Percentiles rank a stretch among this genome's conserved stretches.
phyloP scores from a whole-genome alignment of 1,140 invertebrate species.

The Papilio xuthus region DNA sequence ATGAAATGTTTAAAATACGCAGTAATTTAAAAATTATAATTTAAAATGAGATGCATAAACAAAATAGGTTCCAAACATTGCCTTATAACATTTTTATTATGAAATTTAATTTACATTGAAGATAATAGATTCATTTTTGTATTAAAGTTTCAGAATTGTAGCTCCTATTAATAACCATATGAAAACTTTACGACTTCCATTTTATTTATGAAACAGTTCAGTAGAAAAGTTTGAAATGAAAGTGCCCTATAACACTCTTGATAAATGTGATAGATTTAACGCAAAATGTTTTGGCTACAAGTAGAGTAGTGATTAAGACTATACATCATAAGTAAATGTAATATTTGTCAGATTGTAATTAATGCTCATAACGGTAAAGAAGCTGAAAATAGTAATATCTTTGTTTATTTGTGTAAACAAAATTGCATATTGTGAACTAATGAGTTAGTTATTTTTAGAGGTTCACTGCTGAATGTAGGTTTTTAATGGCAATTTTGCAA shows the following conservation, averaged over 20 bases:
- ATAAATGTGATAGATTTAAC: conserved; percentile 2
- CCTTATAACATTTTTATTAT: no score
- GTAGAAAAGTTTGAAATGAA: background rate
- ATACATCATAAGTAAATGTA: conserved; percentile 6
- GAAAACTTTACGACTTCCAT: conserved; percentile 22
- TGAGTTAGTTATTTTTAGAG: background rate
- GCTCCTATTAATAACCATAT: conserved; percentile 33
- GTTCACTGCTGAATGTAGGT: background rate
- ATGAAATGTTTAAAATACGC: no score
- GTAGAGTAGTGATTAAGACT: conserved; percentile 3
- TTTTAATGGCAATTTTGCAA: background rate
- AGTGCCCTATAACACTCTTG: background rate
- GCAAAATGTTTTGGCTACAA: background rate
- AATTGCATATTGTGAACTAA: background rate
- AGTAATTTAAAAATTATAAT: background rate
- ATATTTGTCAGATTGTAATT: conserved; percentile 4
- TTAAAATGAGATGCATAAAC: no score
- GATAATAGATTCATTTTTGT: no score
- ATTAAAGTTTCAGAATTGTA: conserved; percentile 34
- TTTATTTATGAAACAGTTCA: background rate
- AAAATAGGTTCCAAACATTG: no score
- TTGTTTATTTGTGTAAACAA: conserved; percentile 12
- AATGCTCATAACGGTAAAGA: background rate
- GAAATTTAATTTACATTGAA: no score
- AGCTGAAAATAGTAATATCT: background rate